Base-by-base conservation (phyloP, 1,140 invertebrate genomes). In the Rhopalosiphum padi region DNA sequence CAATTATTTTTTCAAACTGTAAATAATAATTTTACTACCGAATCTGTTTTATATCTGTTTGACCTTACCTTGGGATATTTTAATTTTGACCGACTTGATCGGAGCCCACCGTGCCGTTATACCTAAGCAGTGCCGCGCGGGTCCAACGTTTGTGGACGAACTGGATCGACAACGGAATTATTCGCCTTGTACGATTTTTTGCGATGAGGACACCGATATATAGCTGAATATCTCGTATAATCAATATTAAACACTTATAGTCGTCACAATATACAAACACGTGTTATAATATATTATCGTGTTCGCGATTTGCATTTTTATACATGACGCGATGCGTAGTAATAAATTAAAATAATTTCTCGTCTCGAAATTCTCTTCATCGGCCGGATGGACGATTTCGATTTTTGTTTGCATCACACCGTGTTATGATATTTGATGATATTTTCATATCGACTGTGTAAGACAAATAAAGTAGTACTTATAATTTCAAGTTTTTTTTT, bases 51-150 rank as follows among this genome's bases (percentile, higher is more conserved):
- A 21, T 43, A 46, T 86, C 8, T 11, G 23, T 90, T 68, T 55
- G 89, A 68, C 89, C 89, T 90, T 43, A 53, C 89, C 89, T 90
- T 90, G 89, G 53, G 46, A 68, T 68, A 68, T 90, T 90, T 53
- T n/a, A 55, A 41, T 90, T 41, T 89, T 35, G 88, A 53, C 53
- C 51, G 18, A 89, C 22, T 35, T 35, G 51, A n/a, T 90, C 89
- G 15, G 30, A 41, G 55, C 89, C 46, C 55, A 46, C 46, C 89
- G 37, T n/a, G 30, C 89, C 89, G 37, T 68, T 86, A 46, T 46
- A 46, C 5, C 6, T 6, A 53, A 53, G 21, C 22, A n/a, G 60
- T n/a, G 60, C 30, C 30, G 3, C n/a, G 11, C 55, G 3, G 51
- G 87, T 41, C 35, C 22, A 41, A 55, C 51, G n/a, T 55, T 35